phyloP scores from a whole-genome alignment of 2,113 vertebrate species.

The Mystacornis crossleyi region DNA sequence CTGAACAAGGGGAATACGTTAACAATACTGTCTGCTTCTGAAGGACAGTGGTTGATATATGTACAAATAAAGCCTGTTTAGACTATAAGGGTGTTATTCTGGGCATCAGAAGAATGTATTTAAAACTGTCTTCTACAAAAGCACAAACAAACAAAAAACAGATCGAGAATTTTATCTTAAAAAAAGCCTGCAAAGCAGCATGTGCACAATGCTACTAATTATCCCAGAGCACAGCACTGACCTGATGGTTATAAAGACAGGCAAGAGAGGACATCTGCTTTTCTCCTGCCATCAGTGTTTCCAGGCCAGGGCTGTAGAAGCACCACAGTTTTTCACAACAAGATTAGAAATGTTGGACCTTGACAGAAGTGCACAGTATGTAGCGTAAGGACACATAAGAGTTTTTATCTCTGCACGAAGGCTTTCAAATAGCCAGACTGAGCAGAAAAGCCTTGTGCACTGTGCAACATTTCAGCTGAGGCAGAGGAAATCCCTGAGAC shows the following conservation, averaged over 20 bases:
- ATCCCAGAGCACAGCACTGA: not conserved
- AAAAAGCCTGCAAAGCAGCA: not conserved
- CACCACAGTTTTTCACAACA: not conserved
- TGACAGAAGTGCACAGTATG: not conserved
- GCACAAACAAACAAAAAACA: not conserved
- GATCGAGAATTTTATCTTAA: not conserved
- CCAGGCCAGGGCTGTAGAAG: not conserved
- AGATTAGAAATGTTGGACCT: not conserved
- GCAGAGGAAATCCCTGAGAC: not conserved
- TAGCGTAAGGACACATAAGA: not conserved
- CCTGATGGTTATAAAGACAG: not conserved
- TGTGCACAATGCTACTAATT: not conserved
- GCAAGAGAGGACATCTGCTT: not conserved
- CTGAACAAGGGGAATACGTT: not conserved
- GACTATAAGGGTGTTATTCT: not conserved
- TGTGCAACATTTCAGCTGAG: not conserved
- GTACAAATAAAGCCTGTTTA: not conserved
- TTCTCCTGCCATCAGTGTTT: not conserved
- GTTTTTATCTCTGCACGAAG: not conserved
- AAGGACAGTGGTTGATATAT: not conserved
- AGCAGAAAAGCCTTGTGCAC: not conserved
- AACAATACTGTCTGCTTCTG: not conserved
- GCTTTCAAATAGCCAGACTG: not conserved
- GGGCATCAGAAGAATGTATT: not conserved
- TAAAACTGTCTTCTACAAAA: not conserved